Conservation (phyloP, 2,888 invertebrate genomes). For the Ypsolopha sequella region DNA sequence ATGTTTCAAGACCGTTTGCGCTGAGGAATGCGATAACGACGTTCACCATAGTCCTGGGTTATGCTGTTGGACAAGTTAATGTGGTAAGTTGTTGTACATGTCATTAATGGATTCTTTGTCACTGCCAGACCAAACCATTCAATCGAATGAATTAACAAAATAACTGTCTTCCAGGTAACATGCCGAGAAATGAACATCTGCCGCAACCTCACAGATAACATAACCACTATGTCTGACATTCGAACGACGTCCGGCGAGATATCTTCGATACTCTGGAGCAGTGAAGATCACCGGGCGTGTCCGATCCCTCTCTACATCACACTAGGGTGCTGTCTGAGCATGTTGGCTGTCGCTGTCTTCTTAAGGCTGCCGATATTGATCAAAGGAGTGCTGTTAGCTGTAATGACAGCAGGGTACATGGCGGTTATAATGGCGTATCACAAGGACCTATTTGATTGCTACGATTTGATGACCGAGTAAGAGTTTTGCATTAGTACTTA, state of each 20-base stretch:
- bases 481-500: constrained; percentile 24
- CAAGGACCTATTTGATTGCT: constrained; percentile 82
- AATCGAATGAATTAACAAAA: neutral
- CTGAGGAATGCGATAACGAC: constrained; percentile 88
- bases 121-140: neutral
- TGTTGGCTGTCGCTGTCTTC: constrained; percentile 88
- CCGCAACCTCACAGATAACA: constrained; percentile 50
- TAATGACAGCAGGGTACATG: constrained; percentile 85
- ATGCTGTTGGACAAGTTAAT: constrained; percentile 92
- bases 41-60: constrained; percentile 87
- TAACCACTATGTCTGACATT: constrained; percentile 64
- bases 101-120: neutral
- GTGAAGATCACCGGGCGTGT: constrained; percentile 80
- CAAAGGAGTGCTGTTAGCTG: constrained; percentile 81
- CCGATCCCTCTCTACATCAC: constrained; percentile 90
- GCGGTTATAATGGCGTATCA: constrained; percentile 87
- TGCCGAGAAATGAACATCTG: constrained; percentile 54
- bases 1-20: constrained; percentile 86
- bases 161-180: constrained; percentile 39
- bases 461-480: constrained; percentile 83
- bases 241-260: constrained; percentile 38
- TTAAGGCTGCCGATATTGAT: constrained; percentile 84
- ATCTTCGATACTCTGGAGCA: constrained; percentile 47
- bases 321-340: constrained; percentile 86
- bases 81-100: constrained; percentile 75